These are phyloP conservation scores for Xiphorhynchus erythropygius DNA, from an alignment of 2,797 vertebrate species.

Conservation along the genomic window DNA sequence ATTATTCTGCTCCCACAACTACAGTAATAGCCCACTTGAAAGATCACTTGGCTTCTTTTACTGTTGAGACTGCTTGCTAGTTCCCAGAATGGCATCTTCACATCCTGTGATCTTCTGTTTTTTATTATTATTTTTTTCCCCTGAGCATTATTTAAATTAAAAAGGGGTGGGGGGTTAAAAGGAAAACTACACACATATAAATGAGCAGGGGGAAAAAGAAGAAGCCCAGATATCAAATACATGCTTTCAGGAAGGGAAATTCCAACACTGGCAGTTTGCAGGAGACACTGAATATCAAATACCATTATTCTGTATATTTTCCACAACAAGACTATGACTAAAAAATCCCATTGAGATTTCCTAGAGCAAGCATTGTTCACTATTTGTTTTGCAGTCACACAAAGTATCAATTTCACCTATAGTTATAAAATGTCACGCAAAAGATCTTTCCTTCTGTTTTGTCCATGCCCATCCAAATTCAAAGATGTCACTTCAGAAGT, in stretches of 20 bases:
- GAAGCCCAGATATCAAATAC: background rate
- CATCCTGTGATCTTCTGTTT: constrained; percentile 23
- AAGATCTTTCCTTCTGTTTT: background rate
- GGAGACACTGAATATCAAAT: background rate
- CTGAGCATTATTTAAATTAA: constrained; percentile 44
- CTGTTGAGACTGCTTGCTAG: constrained; percentile 54
- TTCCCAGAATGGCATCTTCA: constrained; percentile 45
- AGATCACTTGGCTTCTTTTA: constrained; percentile 54
- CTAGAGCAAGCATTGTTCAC: background rate
- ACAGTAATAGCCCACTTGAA: constrained; percentile 60
- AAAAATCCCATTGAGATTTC: background rate
- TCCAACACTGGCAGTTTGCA: constrained; percentile 1
- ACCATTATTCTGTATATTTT: background rate
- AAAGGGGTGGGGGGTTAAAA: constrained; percentile 10
- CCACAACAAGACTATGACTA: background rate
- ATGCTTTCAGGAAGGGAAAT: constrained; percentile 1
- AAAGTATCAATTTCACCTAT: background rate
- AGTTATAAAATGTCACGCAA: background rate
- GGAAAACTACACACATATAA: constrained; percentile 13
- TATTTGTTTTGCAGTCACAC: background rate
- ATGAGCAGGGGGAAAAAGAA: background rate
- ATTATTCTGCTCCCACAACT: constrained; percentile 61
- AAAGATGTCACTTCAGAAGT: background rate
- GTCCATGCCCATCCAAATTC: background rate
- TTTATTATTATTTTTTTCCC: background rate